Conservation (phyloP, 2,113 vertebrate species). For the Synodontis membranacea region DNA sequence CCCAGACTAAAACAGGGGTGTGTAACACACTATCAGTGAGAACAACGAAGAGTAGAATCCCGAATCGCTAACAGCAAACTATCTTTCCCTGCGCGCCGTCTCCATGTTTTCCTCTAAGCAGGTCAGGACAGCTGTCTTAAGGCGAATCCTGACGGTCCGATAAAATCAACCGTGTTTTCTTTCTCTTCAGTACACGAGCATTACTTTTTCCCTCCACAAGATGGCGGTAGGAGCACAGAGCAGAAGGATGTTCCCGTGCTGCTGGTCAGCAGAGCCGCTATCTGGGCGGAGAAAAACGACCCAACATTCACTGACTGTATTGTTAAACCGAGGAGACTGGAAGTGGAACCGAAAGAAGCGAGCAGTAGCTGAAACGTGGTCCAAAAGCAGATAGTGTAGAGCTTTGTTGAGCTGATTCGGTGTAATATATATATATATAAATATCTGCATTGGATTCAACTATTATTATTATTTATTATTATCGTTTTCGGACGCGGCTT, state of each 20-base stretch:
- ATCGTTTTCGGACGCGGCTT: not conserved
- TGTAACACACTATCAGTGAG: too few species aligned
- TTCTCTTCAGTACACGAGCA: too few species aligned
- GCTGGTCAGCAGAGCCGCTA: conserved; percentile 50
- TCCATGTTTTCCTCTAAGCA: too few species aligned
- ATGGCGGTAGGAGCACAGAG: conserved; percentile 67
- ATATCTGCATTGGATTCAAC: not conserved
- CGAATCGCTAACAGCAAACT: too few species aligned
- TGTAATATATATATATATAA: too few species aligned
- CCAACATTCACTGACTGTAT: not conserved
- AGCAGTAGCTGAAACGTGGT: not conserved
- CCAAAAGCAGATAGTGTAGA: not conserved
- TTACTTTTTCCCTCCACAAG: not conserved
- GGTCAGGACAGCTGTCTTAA: too few species aligned
- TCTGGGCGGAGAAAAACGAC: conserved; percentile 65
- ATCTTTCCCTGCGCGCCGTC: too few species aligned
- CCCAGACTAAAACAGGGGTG: too few species aligned
- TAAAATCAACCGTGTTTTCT: too few species aligned
- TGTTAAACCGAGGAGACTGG: conserved; percentile 10
- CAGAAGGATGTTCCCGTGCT: conserved; percentile 40
- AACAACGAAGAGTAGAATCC: too few species aligned
- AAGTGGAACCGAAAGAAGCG: not conserved
- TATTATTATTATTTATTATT: not conserved
- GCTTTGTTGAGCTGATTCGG: not conserved
- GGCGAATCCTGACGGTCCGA: too few species aligned